phyloP scores from a whole-genome alignment of 2,888 invertebrate genomes.

The Cecidostiba fungosa region DNA sequence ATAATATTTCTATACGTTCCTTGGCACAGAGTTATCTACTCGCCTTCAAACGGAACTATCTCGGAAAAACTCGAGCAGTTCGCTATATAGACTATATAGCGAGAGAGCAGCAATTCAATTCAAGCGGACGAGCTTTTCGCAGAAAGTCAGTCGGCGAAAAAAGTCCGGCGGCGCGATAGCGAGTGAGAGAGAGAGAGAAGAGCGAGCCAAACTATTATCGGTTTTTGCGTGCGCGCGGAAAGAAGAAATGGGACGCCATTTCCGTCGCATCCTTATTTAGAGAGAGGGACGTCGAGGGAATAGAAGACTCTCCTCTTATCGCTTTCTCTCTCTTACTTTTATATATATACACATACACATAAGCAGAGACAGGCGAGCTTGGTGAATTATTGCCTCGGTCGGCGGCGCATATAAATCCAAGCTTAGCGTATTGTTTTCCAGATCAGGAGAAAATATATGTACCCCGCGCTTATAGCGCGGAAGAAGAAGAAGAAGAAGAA shows the following conservation, averaged over 20 bases:
- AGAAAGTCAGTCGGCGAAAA: conserved; percentile 39
- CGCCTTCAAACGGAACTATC: background rate
- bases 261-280: conserved; percentile 79
- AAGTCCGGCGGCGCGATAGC: conserved; percentile 10
- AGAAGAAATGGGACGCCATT: conserved; percentile 75
- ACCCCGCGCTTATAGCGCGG: conserved; percentile 65
- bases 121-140: conserved; percentile 41
- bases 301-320: conserved; percentile 61
- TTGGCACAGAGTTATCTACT: background rate
- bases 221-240: conserved; percentile 61
- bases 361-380: conserved; percentile 61
- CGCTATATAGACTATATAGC: background rate
- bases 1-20: background rate
- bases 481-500: conserved; percentile 4
- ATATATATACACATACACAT: background rate
- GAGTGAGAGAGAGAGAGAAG: conserved; percentile 21
- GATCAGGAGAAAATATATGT: conserved; percentile 80
- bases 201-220: conserved; percentile 56
- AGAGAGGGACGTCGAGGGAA: conserved; percentile 73
- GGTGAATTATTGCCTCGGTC: conserved; percentile 77
- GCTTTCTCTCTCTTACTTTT: conserved; percentile 37
- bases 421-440: conserved; percentile 79
- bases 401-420: conserved; percentile 78
- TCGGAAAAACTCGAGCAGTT: conserved; percentile 38
- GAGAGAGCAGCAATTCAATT: conserved; percentile 49